Evolutionary conservation across 2,797 vertebrate species (phyloP), one percentile per base, ranked within the genome.

Genomic region (Coracias cyanogaster): DNA sequence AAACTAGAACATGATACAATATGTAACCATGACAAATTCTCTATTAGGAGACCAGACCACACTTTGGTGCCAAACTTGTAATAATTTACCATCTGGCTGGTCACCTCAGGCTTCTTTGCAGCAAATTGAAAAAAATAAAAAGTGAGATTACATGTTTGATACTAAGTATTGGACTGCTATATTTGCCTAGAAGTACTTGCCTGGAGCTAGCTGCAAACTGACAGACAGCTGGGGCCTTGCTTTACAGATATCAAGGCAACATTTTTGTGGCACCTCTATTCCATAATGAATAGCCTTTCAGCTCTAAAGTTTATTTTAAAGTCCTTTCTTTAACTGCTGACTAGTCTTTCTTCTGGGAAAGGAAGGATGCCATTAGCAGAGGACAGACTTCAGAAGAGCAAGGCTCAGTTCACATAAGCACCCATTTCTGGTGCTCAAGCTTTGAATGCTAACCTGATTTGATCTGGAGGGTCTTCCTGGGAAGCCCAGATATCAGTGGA

Each of bases 51-150:
- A 92, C 31, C 43, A 92, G 58, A 87, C 57, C 57, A 82, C 67
- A 84, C 71, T 82, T 67, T 48, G 48, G 61, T 95, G 89, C 89
- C 77, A 95, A 82, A 88, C 48, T 76, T 80, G 18, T 83, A 76
- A 58, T 69, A 65, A 93, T 85, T 95, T 89, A 43, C 91, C 85
- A 83, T 82, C 92, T 93, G 86, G 67, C 45, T 72, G 66, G 35
- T 93, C 74, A 93, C 33, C 58, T 83, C 77, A 79, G 76, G 66
- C 46, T 93, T 81, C 81, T 93, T 64, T 80, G 60, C 46, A 93
- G 64, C 39, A 83, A 87, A 70, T n/a, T 48, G 14, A 74, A 82
- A 41, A 48, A 60, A 60, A 37, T 7, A 37, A 25, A 35, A 22
- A 52, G 1, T 14, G 54, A 69, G 72, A 49, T 61, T 86, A 65